These are phyloP conservation scores for Drosophila elegans DNA, from an alignment of 1,140 invertebrate genomes.

Conservation along the genomic window DNA sequence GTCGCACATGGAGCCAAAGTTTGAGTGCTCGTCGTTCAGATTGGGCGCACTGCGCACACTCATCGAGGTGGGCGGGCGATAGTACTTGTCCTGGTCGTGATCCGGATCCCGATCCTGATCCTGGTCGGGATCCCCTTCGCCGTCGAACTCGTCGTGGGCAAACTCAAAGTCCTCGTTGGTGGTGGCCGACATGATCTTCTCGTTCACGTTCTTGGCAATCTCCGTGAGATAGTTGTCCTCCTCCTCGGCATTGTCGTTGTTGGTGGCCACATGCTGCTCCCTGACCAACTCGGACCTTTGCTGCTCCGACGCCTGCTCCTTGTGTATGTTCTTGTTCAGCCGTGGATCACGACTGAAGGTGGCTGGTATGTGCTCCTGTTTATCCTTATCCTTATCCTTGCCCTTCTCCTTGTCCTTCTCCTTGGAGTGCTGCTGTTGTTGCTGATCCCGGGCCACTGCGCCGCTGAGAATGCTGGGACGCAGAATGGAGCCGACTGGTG, in stretches of 20 bases:
- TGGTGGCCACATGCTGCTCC: background rate
- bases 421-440: background rate
- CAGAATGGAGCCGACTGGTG: slow-evolving; percentile 34
- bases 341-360: slow-evolving; percentile 80
- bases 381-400: slow-evolving; percentile 5
- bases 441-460: slow-evolving; percentile 34
- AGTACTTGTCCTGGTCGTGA: slow-evolving; percentile 53
- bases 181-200: slow-evolving; percentile 81
- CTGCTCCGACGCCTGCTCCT: slow-evolving; percentile 40
- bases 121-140: slow-evolving; percentile 54
- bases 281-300: background rate
- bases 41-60: slow-evolving; percentile 82
- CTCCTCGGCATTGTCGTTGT: slow-evolving; percentile 53
- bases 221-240: slow-evolving; percentile 83
- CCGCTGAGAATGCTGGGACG: slow-evolving; percentile 62
- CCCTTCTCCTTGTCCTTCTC: slow-evolving; percentile 18
- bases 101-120: slow-evolving; percentile 40
- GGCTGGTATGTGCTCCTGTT: slow-evolving; percentile 8
- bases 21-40: slow-evolving; percentile 77
- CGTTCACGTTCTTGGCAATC: slow-evolving; percentile 83
- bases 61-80: slow-evolving; percentile 77
- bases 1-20: slow-evolving; percentile 72
- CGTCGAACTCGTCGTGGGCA: slow-evolving; percentile 77
- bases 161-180: slow-evolving; percentile 79
- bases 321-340: slow-evolving; percentile 81